Evolutionary conservation across 2,888 invertebrate species (phyloP), one percentile per base, ranked within the genome.

Genomic region (Dexiosoma caninum): DNA sequence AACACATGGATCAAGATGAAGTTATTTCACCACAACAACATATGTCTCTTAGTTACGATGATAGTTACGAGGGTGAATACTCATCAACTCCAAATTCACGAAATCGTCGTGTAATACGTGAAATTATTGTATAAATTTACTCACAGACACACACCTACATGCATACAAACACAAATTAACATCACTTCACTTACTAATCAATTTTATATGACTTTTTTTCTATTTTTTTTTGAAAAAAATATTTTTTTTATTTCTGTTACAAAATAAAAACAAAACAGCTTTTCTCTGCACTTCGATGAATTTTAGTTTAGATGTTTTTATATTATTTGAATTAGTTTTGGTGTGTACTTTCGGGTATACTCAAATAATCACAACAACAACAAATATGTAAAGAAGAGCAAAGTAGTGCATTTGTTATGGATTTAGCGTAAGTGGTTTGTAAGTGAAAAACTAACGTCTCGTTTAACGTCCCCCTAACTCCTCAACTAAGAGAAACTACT

Each of bases 81-180:
- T 97, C 97, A 83, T 97, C 97, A 84, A 97, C 97, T 85, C 97
- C 97, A 82, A 97, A 97, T 92, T 96, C 97, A 86, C 94, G 97
- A 89, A 95, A 96, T 88, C 94, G 97, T 85, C 93, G 97, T 89
- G 97, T 97, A 90, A 97, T 97, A 88, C 94, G 97, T 86, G 97
- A 97, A 91, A 97, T 97, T 91, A 97, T 97, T 91, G 97, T 97
- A 88, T 90, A 90, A 89, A 79, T 72, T 82, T 44, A 75, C 64
- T 55, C 57, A 59, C 16, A n/a, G 78, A 74, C 21, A 37, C 19
- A 12, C 49, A 67, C 27, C 3, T 27, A 27, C 14, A 57, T 44
- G 27, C 81, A 74, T 21, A 37, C 19, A 8, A 37, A 60, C 19
- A 37, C 62, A 40, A 27, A 35, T 27, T 8, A 19, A 44, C 51